Evolutionary conservation across 2,113 vertebrate species (phyloP).

Genomic region (Stegastes partitus): DNA sequence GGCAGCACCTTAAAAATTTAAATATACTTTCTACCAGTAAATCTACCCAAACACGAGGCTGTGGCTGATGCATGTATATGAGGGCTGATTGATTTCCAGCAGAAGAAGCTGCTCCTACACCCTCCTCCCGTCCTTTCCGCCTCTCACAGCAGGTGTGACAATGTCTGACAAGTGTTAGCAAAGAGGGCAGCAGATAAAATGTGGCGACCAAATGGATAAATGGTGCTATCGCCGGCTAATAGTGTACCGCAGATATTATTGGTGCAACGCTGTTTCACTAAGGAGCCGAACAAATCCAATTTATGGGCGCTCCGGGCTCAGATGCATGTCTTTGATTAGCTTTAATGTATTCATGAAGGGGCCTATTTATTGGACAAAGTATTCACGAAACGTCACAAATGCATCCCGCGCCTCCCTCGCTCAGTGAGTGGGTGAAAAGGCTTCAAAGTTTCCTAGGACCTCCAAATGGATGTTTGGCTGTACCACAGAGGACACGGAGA

Average conservation of each 20-base stretch:
- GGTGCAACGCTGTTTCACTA: constrained; percentile 1
- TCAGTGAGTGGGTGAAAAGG: constrained; percentile 70
- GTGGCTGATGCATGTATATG: background rate
- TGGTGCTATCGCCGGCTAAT: constrained; percentile 15
- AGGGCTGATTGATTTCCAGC: constrained; percentile 46
- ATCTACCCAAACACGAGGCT: background rate
- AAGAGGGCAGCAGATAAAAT: constrained; percentile 33
- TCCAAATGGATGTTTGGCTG: constrained; percentile 80
- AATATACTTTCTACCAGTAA: background rate
- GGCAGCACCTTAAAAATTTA: background rate
- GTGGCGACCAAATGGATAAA: constrained; percentile 52
- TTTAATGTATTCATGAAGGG: constrained; percentile 64
- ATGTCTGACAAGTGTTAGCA: constrained; percentile 56
- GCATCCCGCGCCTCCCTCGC: constrained; percentile 38
- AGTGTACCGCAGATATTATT: background rate
- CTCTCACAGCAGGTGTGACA: constrained; percentile 55
- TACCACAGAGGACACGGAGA: constrained; percentile 82
- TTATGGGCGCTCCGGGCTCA: background rate
- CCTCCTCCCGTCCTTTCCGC: constrained; percentile 44
- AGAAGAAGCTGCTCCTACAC: constrained; percentile 11
- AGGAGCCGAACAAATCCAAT: background rate
- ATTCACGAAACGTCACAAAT: constrained; percentile 67
- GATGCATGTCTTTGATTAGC: constrained; percentile 17
- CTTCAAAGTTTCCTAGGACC: constrained; percentile 77
- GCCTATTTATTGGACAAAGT: constrained; percentile 70